These are phyloP conservation scores for Eurystomus glaucurus DNA, from an alignment of 2,797 vertebrate genomes.

Conservation along the genomic window DNA sequence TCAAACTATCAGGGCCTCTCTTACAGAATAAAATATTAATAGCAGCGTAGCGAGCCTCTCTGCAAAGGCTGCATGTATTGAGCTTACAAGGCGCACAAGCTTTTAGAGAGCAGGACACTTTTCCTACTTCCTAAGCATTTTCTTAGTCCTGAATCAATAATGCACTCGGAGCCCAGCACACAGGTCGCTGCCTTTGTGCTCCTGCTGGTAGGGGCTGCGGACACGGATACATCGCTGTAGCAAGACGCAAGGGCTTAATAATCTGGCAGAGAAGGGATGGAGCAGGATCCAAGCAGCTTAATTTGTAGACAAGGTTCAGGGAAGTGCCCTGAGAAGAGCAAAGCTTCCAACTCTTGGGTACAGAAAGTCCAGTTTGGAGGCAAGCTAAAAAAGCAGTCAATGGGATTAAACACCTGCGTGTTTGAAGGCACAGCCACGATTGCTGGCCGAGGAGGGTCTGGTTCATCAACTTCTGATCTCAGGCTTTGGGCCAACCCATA, in stretches of 20 bases:
- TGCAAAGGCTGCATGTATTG: constrained; percentile 76
- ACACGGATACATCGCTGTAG: neutral
- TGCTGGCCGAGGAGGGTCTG: neutral
- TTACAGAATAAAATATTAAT: constrained; percentile 86
- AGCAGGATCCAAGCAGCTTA: neutral
- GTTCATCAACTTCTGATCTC: neutral
- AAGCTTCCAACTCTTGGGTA: neutral
- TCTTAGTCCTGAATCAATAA: constrained; percentile 84
- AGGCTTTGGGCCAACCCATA: neutral
- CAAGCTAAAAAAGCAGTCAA: neutral
- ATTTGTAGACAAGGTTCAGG: constrained; percentile 13
- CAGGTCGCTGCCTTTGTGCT: neutral
- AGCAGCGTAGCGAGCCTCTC: constrained; percentile 68
- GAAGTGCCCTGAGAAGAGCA: constrained; percentile 2
- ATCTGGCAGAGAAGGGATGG: neutral
- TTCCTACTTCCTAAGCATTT: constrained; percentile 86
- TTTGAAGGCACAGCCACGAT: fast-evolving
- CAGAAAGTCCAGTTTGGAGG: neutral
- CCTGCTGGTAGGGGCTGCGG: neutral
- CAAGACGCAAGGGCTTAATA: neutral
- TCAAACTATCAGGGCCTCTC: constrained; percentile 67
- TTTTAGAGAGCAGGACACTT: constrained; percentile 84
- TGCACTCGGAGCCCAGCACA: constrained; percentile 59
- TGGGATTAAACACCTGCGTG: neutral
- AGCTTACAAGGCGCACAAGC: constrained; percentile 75